Percentiles rank a stretch among this genome's conserved stretches.
Conservation (phyloP, 1,140 invertebrate genomes). For the Harpegnathos saltator region DNA sequence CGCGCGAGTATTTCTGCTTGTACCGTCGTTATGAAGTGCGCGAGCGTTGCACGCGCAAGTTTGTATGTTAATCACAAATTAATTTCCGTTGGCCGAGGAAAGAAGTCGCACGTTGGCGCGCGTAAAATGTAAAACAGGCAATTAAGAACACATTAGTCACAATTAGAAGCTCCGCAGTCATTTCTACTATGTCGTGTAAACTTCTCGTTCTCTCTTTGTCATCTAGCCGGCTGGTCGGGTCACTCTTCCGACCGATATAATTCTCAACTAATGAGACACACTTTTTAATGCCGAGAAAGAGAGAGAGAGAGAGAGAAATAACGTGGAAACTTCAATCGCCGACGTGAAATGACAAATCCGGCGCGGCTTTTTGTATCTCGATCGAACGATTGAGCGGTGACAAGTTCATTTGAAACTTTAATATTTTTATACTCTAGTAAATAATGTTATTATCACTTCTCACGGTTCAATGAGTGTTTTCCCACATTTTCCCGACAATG, state of each 20-base stretch:
- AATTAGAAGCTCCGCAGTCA: constrained; percentile 59
- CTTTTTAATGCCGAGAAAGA: constrained; percentile 29
- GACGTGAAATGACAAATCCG: background rate
- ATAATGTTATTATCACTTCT: constrained; percentile 47
- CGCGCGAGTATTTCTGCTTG: constrained; percentile 13
- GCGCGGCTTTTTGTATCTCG: constrained; percentile 1
- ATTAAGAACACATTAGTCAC: constrained; percentile 65
- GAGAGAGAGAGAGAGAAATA: constrained; percentile 10
- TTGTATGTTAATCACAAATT: constrained; percentile 48
- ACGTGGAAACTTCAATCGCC: constrained; percentile 19
- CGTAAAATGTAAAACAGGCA: constrained; percentile 55
- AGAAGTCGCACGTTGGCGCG: constrained; percentile 9
- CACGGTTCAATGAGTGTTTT: constrained; percentile 43
- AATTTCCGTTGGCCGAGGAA: constrained; percentile 49
- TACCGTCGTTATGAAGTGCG: constrained; percentile 21
- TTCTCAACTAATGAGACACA: background rate
- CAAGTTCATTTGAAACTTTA: constrained; percentile 32
- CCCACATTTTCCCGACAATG: constrained; percentile 34
- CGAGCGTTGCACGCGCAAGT: constrained; percentile 14
- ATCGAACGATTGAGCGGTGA: background rate
- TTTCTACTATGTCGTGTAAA: constrained; percentile 23
- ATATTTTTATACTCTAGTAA: constrained; percentile 25
- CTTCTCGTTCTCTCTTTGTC: background rate
- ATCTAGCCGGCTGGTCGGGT: background rate
- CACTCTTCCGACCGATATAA: constrained; percentile 4